Percentiles rank a stretch among this genome's conserved stretches.
These are phyloP conservation scores for Troides helena DNA, from an alignment of 2,888 invertebrate species.

Conservation along the genomic window DNA sequence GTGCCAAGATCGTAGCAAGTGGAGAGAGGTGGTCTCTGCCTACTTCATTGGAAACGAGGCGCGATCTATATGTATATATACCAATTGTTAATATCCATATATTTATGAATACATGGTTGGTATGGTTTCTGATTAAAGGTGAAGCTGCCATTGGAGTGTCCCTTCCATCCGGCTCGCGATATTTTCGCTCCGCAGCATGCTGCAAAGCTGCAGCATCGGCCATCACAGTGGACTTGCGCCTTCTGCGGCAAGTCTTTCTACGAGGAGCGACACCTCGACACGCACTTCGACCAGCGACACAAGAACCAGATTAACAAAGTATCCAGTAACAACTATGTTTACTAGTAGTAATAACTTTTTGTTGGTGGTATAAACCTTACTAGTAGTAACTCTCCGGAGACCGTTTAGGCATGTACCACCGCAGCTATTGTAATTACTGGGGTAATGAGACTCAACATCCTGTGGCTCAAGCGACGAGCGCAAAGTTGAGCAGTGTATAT, in stretches of 20 bases:
- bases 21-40: too few species aligned
- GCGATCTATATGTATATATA: too few species aligned
- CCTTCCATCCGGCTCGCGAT: conserved; percentile 92
- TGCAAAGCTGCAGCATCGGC: conserved; percentile 90
- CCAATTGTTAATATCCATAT: background rate
- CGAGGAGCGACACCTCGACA: conserved; percentile 91
- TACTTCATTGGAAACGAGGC: too few species aligned
- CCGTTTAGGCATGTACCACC: too few species aligned
- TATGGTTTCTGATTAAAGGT: conserved; percentile 69
- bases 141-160: conserved; percentile 92
- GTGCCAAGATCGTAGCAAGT: too few species aligned
- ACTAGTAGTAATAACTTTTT: background rate
- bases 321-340: background rate
- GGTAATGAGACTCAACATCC: too few species aligned
- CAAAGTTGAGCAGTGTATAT: too few species aligned
- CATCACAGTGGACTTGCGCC: conserved; percentile 94
- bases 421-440: too few species aligned
- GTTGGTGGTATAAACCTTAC: too few species aligned
- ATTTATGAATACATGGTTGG: background rate
- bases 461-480: too few species aligned
- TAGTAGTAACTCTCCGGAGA: too few species aligned
- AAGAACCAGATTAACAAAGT: conserved; percentile 77
- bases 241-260: conserved; percentile 95
- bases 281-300: conserved; percentile 94
- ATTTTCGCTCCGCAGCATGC: conserved; percentile 93